phyloP scores from a whole-genome alignment of 2,113 vertebrate species.

The Ciconia maguari region DNA sequence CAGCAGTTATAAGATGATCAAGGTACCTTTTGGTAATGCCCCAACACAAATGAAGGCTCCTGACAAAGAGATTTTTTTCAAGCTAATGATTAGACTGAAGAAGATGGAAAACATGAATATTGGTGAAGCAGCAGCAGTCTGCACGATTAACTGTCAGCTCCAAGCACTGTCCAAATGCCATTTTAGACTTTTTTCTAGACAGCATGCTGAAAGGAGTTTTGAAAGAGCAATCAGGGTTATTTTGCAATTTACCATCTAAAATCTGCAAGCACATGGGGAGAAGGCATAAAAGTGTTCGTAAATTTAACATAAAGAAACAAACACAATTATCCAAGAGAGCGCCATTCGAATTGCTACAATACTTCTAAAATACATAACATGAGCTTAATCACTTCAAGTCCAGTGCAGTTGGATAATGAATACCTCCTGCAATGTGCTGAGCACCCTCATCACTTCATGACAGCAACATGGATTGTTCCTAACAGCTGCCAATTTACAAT shows the following conservation, averaged over 20 bases:
- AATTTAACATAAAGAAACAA: conserved; percentile 45
- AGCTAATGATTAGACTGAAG: background rate
- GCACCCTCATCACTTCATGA: background rate
- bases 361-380: background rate
- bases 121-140: background rate
- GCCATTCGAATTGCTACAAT: background rate
- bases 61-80: background rate
- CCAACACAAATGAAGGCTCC: background rate
- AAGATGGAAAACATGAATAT: background rate
- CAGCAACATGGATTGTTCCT: background rate
- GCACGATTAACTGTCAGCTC: background rate
- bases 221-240: conserved; percentile 40
- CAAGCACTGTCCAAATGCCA: background rate
- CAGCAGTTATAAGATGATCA: background rate
- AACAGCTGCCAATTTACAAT: background rate
- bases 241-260: conserved; percentile 15
- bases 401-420: background rate
- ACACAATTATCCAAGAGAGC: conserved; percentile 40
- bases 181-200: background rate
- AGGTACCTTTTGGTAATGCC: background rate
- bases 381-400: background rate
- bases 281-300: conserved; percentile 27
- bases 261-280: background rate
- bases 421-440: background rate
- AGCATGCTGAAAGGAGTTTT: background rate